A percentile compares a stretch with the other conserved stretches of the same genome.
Evolutionary conservation across 2,888 invertebrate species (phyloP).

Genomic region (Labia minor): DNA sequence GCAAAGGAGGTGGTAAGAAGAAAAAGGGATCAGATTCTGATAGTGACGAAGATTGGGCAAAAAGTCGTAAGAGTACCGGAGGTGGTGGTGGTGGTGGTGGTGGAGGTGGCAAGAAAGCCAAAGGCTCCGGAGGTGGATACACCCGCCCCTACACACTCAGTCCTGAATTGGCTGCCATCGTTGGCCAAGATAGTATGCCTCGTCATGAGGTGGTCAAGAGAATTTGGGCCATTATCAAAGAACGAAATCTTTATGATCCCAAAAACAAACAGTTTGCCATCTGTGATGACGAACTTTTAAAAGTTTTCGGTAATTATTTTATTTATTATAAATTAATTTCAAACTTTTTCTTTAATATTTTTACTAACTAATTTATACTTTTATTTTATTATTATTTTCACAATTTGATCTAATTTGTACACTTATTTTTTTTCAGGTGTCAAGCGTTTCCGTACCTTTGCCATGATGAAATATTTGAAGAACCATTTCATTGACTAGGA

Average conservation of each 20-base stretch:
- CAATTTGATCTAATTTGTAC: no score
- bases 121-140: slow-evolving; percentile 59
- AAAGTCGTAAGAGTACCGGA: slow-evolving; percentile 43
- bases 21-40: slow-evolving; percentile 57
- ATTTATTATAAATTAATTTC: no score
- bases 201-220: slow-evolving; percentile 84
- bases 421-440: slow-evolving; percentile 40
- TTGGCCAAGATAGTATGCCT: slow-evolving; percentile 74
- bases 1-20: slow-evolving; percentile 34
- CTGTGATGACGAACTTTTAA: slow-evolving; percentile 79
- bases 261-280: slow-evolving; percentile 91
- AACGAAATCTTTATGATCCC: slow-evolving; percentile 80
- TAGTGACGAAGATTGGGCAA: slow-evolving; percentile 55
- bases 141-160: slow-evolving; percentile 75
- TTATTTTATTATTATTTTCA: background rate
- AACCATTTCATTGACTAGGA: slow-evolving; percentile 58
- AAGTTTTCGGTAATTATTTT: slow-evolving; percentile 61
- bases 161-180: slow-evolving; percentile 69
- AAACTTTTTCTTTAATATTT: background rate
- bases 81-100: slow-evolving; percentile 36
- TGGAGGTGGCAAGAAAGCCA: slow-evolving; percentile 25
- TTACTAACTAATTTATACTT: slow-evolving; percentile 15
- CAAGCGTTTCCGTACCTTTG: slow-evolving; percentile 87
- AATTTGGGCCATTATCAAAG: slow-evolving; percentile 82
- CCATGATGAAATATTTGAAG: slow-evolving; percentile 94